Evolutionary conservation across 2,797 vertebrate genomes (phyloP).

Genomic region (Percopsis omiscomaycus): DNA sequence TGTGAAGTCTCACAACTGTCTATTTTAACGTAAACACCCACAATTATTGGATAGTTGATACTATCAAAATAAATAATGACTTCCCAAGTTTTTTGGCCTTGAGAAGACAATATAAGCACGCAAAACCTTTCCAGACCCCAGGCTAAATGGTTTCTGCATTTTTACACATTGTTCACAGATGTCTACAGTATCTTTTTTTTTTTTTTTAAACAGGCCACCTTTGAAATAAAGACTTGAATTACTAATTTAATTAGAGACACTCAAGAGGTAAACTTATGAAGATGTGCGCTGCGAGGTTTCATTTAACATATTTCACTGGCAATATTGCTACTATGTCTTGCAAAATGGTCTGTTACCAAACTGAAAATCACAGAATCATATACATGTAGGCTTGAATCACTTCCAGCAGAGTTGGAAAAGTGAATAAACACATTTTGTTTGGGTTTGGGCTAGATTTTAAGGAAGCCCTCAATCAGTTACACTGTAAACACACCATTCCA

Average conservation of each 20-base stretch:
- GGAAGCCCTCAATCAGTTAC: conserved; percentile 75
- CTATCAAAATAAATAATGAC: conserved; percentile 39
- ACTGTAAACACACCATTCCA: conserved; percentile 72
- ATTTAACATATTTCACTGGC: conserved; percentile 46
- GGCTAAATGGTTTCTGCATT: conserved; percentile 42
- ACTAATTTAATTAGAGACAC: conserved; percentile 48
- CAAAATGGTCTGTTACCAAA: conserved; percentile 53
- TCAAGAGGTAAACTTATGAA: conserved; percentile 30
- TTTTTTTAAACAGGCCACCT: conserved; percentile 33
- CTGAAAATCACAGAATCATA: conserved; percentile 49
- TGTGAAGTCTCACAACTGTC: conserved; percentile 28
- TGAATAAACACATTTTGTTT: conserved; percentile 74
- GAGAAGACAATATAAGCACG: conserved; percentile 38
- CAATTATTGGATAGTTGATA: conserved; percentile 21
- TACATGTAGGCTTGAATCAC: conserved; percentile 44
- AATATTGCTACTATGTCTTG: conserved; percentile 35
- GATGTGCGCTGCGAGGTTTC: conserved; percentile 28
- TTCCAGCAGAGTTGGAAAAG: conserved; percentile 65
- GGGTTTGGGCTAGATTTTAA: conserved; percentile 69
- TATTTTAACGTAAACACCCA: conserved; percentile 30
- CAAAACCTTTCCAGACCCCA: conserved; percentile 59
- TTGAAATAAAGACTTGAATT: conserved; percentile 60
- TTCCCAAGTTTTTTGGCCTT: conserved; percentile 54
- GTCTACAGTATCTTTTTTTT: conserved; percentile 37
- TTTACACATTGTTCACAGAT: conserved; percentile 71